Percentiles rank a stretch among this genome's conserved stretches.
phyloP scores from a whole-genome alignment of 2,113 vertebrate species.

The Xyliphius kryptos region DNA sequence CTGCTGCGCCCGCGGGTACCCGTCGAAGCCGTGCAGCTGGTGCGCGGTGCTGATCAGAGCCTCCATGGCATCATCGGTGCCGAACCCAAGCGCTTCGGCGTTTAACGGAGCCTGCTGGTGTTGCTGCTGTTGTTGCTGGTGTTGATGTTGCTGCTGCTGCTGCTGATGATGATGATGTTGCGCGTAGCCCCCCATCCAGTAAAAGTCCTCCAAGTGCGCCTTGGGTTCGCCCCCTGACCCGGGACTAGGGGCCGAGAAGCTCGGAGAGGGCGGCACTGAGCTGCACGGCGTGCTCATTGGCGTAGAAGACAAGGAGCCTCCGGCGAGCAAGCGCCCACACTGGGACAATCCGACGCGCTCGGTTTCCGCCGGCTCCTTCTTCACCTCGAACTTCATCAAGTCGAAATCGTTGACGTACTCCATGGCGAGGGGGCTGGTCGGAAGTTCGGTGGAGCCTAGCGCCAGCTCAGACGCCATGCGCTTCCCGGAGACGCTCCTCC shows the following conservation, averaged over 20 bases:
- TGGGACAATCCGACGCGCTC: slow-evolving; percentile 92
- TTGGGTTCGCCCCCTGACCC: slow-evolving; percentile 96
- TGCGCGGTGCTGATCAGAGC: slow-evolving; percentile 96
- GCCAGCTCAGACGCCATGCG: slow-evolving; percentile 99
- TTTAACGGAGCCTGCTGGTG: too few relatives aligned
- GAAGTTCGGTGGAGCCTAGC: slow-evolving; percentile 97
- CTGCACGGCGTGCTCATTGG: slow-evolving; percentile 99
- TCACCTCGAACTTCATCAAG: slow-evolving; percentile 99
- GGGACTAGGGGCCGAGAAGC: slow-evolving; percentile 98
- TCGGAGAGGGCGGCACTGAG: slow-evolving; percentile 96
- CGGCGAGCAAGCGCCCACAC: slow-evolving; percentile 97
- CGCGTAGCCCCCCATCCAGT: slow-evolving; percentile 99
- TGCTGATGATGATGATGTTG: slow-evolving; percentile 66
- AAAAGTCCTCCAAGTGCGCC: slow-evolving; percentile 97
- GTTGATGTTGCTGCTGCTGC: slow-evolving; percentile 6
- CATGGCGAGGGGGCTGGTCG: slow-evolving; percentile 99
- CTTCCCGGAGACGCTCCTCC: slow-evolving; percentile 90
- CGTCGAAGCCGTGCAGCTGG: slow-evolving; percentile 94
- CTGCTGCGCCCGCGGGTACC: slow-evolving; percentile 88
- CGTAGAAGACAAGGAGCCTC: slow-evolving; percentile 97
- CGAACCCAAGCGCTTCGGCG: slow-evolving; percentile 94
- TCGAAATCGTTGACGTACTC: too few relatives aligned
- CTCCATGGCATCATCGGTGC: slow-evolving; percentile 97
- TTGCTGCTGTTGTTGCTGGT: slow-evolving; percentile 11
- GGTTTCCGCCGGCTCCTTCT: slow-evolving; percentile 98